Percentiles rank a stretch among this genome's conserved stretches.
These are phyloP conservation scores for Plotosus lineatus DNA, from an alignment of 2,113 vertebrate species.

Conservation along the genomic window DNA sequence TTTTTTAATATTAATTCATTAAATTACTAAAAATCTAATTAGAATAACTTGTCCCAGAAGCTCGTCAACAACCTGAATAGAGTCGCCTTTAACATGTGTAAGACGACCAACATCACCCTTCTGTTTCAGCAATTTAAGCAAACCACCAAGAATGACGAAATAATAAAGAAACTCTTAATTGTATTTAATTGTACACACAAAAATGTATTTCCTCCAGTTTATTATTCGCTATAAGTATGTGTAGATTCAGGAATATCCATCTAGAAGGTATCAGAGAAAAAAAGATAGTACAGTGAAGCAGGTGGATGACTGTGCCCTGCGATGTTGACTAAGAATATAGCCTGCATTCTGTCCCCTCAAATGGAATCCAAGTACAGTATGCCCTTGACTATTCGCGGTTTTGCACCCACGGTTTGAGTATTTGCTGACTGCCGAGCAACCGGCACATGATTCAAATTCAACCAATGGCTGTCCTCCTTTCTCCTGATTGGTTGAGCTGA, in stretches of 20 bases:
- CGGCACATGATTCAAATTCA: too few species aligned
- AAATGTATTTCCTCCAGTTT: background rate
- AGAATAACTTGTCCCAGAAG: constrained; percentile 39
- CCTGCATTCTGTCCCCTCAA: constrained; percentile 12
- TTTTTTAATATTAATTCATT: constrained; percentile 34
- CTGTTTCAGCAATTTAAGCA: background rate
- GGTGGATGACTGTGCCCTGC: background rate
- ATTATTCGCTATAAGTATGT: background rate
- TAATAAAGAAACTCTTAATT: background rate
- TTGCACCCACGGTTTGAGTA: too few species aligned
- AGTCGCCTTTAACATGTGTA: background rate
- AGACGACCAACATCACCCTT: background rate
- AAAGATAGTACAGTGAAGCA: background rate
- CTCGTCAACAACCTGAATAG: constrained; percentile 29
- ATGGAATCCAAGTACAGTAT: constrained; percentile 10
- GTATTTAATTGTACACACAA: background rate
- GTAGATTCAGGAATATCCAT: background rate
- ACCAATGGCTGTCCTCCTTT: too few species aligned
- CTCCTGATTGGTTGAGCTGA: too few species aligned
- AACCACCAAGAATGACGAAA: background rate
- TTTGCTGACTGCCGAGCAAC: too few species aligned
- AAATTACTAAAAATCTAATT: constrained; percentile 50
- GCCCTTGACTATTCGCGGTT: too few species aligned
- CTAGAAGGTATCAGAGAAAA: background rate
- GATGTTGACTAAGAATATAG: background rate